A percentile compares a stretch with the other conserved stretches of the same genome.
Conservation (phyloP, 2,113 vertebrate species). For the Lamprologus tigripictilis region DNA sequence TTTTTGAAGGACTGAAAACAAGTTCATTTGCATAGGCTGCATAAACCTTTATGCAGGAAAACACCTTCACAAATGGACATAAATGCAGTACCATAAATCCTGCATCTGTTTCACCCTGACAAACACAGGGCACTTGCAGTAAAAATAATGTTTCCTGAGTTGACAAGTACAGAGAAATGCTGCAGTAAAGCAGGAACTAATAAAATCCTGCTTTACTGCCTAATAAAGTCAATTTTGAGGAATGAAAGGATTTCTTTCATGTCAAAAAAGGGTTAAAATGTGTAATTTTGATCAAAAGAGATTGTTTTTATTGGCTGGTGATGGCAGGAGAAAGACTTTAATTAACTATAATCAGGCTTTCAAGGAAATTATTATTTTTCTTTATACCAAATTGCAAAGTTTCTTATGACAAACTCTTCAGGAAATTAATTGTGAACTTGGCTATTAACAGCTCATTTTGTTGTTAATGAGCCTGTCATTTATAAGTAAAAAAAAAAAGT, state of each 20-base stretch:
- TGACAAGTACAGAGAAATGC: not conserved
- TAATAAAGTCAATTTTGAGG: not conserved
- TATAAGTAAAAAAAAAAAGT: not conserved
- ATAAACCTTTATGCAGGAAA: not conserved
- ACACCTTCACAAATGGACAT: not conserved
- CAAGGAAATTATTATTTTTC: not conserved
- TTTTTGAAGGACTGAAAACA: not conserved
- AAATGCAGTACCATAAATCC: not conserved
- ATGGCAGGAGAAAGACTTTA: not conserved
- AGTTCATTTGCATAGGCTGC: not conserved
- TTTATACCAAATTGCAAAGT: not conserved
- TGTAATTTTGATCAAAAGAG: not conserved
- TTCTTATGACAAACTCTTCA: not conserved
- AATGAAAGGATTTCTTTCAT: not conserved
- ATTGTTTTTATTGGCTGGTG: not conserved
- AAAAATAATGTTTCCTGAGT: not conserved
- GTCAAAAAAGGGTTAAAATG: not conserved
- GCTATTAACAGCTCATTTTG: not conserved
- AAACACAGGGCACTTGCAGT: not conserved
- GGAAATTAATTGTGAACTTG: not conserved
- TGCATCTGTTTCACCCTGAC: not conserved
- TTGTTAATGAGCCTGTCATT: not conserved
- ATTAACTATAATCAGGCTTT: not conserved
- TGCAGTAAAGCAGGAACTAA: not conserved
- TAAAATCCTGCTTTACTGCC: not conserved